Base-by-base conservation (phyloP, 2,888 invertebrate species). In the Coenonympha arcania region DNA sequence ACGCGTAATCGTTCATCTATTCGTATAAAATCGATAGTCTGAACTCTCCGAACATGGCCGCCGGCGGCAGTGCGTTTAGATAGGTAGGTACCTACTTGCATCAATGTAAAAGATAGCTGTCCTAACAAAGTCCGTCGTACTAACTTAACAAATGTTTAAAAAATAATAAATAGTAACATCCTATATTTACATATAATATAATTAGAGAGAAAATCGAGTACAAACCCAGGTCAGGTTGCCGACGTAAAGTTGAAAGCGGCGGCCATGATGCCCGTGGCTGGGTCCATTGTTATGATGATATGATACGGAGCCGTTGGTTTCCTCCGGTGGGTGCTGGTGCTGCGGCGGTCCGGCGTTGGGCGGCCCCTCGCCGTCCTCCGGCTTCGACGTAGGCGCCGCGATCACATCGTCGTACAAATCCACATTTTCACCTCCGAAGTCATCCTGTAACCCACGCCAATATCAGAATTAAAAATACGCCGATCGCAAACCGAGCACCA, bases 161-260 rank as follows among this genome's bases (percentile, higher is more conserved):
- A 63, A 69, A 30, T 54, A 41, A 46, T 53, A 65, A 66, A 64
- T 57, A 46, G 55, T 61, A 52, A 59, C 64, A 16, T 48, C 66
- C 71, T 77, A 73, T 79, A 83, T 80, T 71, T 82, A 79, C 80
- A 84, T 71, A 84, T 71, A 69, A 75, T 62, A 53, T 55, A 66
- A 66, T 71, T 76, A 79, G 65, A 69, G 66, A 81, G 63, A 82
- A 78, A 82, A 75, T 81, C 66, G 69, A 65, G 79, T 85, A 83
- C 90, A 87, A 90, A 96, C 96, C 98, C 99, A 99, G 66, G 98
- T 98, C 62, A 99, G 90, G 87, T 99, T 99, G 69, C 99, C 99
- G 71, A 99, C 93, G 86, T 99, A 99, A 37, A 98, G 89, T 78
- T 97, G 96, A 78, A 93, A 94, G 70, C 95, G 90, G 69, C 95